Conservation (phyloP, 2,888 invertebrate species). For the Dichetophora obliterata region DNA sequence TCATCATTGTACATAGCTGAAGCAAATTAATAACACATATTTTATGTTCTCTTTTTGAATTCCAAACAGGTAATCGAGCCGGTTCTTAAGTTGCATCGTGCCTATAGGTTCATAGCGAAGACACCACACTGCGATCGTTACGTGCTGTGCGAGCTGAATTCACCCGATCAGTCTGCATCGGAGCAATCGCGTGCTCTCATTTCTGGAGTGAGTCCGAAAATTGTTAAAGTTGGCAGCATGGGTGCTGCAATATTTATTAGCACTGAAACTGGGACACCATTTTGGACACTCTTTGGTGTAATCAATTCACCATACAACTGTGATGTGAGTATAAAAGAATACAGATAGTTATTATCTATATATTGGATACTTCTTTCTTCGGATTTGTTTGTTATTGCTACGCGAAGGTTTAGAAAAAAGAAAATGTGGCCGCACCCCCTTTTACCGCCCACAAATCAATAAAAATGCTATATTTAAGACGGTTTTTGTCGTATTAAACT, state of each 20-base stretch:
- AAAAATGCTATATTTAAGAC: too few species aligned
- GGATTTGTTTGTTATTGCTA: too few species aligned
- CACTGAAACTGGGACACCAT: slow-evolving; percentile 79
- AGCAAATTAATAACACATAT: slow-evolving; percentile 5
- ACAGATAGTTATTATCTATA: too few species aligned
- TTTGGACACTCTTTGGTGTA: slow-evolving; percentile 84
- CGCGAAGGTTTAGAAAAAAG: too few species aligned
- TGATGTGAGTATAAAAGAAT: slow-evolving; percentile 72
- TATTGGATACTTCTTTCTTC: too few species aligned
- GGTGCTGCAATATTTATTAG: slow-evolving; percentile 84
- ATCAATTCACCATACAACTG: slow-evolving; percentile 81
- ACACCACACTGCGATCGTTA: slow-evolving; percentile 83
- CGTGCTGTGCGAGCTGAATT: slow-evolving; percentile 83
- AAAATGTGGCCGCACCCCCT: too few species aligned
- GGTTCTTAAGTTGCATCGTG: slow-evolving; percentile 84
- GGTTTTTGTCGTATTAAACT: too few species aligned
- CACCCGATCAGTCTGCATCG: slow-evolving; percentile 71
- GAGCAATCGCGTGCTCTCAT: slow-evolving; percentile 70
- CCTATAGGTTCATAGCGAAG: slow-evolving; percentile 80
- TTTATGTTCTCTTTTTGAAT: slow-evolving; percentile 10
- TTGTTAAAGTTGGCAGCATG: slow-evolving; percentile 82
- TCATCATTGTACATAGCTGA: too few species aligned
- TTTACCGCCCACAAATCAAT: too few species aligned
- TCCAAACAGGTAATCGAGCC: slow-evolving; percentile 79
- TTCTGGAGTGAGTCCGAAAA: slow-evolving; percentile 78